Evolutionary conservation across 2,797 vertebrate genomes (phyloP), one percentile per base, ranked within the genome.

Genomic region (Melanotaenia parkinsoni): DNA sequence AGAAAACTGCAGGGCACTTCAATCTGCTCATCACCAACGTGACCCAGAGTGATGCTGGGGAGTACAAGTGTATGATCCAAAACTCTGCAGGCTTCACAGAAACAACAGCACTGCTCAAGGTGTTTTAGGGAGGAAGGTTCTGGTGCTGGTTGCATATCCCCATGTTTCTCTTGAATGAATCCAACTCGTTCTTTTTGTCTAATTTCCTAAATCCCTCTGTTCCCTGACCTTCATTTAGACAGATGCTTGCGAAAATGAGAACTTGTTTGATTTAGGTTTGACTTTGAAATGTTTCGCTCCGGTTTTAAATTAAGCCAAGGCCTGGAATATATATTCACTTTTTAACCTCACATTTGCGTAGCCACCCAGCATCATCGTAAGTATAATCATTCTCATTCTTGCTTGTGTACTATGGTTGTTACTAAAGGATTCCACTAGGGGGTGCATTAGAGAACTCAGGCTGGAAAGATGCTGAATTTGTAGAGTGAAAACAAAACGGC

Each of bases 11-110:
- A 1, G 97, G 97, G 0, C 95, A 92, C 88, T 96, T 96, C 68
- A 97, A 96, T 82, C 90, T 99, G 59, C 96, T 96, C 60, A 95
- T 99, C 79, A 96, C 95, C 53, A 96, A 96, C 45, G 92, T 96
- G 80, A 86, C 79, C 13, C 92, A 94, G 66, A 92, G 76, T 70
- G 97, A 99, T 77, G 94, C 94, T 77, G 98, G 98, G 0, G 95
- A 96, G 79, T 99, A 98, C 70, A 98, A 94, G 79, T 99, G 98
- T 68, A 4, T 96, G 56, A 96, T 98, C 76, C 93, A 89, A 47
- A 99, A 98, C 87, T 85, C 86, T 20, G 92, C 93, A 30, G 98
- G 98, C 20, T 91, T 73, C 80, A 94, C 94, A 13, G 95, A 97
- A 88, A 96, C 95, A 43, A 84, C 79, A 30, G 97, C 96, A 0